Percentiles rank a stretch among this genome's conserved stretches.
phyloP scores from a whole-genome alignment of 2,797 vertebrate genomes.

The Pipistrellus kuhlii region DNA sequence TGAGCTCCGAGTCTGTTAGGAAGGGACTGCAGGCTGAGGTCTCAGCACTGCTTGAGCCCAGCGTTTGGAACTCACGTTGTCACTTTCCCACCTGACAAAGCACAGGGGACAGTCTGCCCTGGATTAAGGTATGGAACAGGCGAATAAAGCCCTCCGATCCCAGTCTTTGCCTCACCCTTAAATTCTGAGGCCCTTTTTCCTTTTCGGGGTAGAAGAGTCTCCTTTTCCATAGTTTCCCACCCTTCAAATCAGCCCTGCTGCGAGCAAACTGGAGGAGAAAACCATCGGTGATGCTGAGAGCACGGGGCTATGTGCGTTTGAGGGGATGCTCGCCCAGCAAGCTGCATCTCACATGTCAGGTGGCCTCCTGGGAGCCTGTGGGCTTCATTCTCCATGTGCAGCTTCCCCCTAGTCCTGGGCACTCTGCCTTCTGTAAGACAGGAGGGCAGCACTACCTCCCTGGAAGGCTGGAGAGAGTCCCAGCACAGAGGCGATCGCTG shows the following conservation, averaged over 20 bases:
- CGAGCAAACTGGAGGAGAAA: neutral
- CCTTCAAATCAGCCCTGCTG: neutral
- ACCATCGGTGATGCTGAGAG: neutral
- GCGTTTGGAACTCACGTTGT: neutral
- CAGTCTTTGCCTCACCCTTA: neutral
- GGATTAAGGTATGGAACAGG: neutral
- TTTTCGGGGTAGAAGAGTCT: neutral
- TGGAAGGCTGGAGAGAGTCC: neutral
- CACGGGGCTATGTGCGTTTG: rapidly evolving
- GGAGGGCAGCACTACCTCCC: neutral
- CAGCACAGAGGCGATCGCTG: neutral
- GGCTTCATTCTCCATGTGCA: neutral
- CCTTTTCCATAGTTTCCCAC: neutral
- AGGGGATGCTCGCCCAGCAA: neutral
- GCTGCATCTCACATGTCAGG: neutral
- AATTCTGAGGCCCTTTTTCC: neutral
- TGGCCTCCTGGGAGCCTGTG: neutral
- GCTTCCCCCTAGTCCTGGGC: neutral
- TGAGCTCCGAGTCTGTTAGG: neutral
- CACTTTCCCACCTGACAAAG: neutral
- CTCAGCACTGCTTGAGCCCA: neutral
- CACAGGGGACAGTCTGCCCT: neutral
- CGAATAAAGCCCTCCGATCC: neutral
- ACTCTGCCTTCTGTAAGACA: neutral
- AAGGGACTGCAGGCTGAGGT: neutral